Percentiles rank a stretch among this genome's conserved stretches.
phyloP scores from a whole-genome alignment of 2,888 invertebrate species.

The Hirtodrosophila histrioides region DNA sequence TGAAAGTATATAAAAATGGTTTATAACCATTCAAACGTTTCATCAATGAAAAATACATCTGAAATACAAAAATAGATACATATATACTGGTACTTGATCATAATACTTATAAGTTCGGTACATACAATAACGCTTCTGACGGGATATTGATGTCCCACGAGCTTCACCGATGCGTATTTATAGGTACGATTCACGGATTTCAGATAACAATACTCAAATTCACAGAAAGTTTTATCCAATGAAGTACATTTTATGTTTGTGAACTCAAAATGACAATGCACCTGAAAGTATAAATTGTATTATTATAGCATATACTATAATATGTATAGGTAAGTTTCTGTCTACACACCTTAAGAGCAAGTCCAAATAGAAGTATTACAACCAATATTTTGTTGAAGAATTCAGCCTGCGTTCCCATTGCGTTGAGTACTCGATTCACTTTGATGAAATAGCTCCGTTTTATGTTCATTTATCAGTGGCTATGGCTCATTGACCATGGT shows the following conservation, averaged over 20 bases:
- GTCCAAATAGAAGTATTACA: neutral
- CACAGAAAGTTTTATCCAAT: neutral
- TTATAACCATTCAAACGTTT: too few relatives aligned
- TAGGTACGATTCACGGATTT: constrained; percentile 41
- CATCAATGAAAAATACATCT: too few relatives aligned
- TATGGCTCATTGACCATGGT: too few relatives aligned
- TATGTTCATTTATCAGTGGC: too few relatives aligned
- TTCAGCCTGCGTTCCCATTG: neutral
- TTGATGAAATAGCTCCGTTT: too few relatives aligned
- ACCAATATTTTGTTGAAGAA: neutral
- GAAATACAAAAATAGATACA: too few relatives aligned
- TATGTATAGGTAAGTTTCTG: too few relatives aligned
- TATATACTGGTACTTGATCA: too few relatives aligned
- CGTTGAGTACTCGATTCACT: neutral
- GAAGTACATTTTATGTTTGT: constrained; percentile 37
- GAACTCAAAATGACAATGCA: constrained; percentile 26
- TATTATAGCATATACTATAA: neutral
- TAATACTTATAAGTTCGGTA: neutral
- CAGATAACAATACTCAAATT: constrained; percentile 27
- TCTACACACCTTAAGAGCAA: neutral
- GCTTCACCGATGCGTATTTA: constrained; percentile 28
- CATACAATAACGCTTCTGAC: constrained; percentile 8
- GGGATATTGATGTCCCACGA: constrained; percentile 1
- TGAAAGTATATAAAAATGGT: neutral
- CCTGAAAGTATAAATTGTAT: constrained; percentile 3